Evolutionary conservation across 1,140 invertebrate species (phyloP).

Genomic region (Lucilia sericata): DNA sequence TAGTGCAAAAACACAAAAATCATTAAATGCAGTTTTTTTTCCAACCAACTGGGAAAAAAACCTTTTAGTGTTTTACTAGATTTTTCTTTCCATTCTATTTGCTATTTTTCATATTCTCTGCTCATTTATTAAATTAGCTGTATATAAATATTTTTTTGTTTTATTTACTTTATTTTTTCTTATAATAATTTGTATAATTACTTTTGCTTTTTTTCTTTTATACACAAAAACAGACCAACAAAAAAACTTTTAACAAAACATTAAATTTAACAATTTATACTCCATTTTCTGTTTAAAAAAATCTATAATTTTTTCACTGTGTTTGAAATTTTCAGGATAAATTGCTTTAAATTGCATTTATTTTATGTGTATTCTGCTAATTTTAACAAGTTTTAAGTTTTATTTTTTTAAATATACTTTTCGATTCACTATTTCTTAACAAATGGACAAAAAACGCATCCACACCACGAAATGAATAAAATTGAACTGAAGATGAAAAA

Average conservation of each 20-base stretch:
- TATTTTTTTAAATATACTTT: not conserved
- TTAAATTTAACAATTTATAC: not conserved
- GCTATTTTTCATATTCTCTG: not conserved
- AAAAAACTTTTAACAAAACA: not conserved
- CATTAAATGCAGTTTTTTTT: conserved; percentile 18
- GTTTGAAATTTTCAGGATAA: not conserved
- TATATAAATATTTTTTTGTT: not conserved
- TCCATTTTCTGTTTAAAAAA: not conserved
- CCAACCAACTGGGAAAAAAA: not conserved
- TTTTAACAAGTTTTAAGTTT: not conserved
- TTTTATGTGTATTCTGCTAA: not conserved
- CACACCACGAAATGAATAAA: conserved; percentile 26
- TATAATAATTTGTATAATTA: not conserved
- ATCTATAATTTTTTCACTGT: not conserved
- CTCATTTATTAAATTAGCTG: too few species aligned
- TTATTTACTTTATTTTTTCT: not conserved
- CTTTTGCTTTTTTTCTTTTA: not conserved
- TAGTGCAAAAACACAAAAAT: not conserved
- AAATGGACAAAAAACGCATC: not conserved
- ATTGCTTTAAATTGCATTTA: not conserved
- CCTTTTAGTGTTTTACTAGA: not conserved
- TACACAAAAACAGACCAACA: not conserved
- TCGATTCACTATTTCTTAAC: conserved; percentile 26
- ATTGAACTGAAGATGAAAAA: not conserved
- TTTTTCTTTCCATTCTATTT: not conserved